Base-by-base conservation (phyloP, 2,113 vertebrate species). In the Oncorhynchus mykiss region DNA sequence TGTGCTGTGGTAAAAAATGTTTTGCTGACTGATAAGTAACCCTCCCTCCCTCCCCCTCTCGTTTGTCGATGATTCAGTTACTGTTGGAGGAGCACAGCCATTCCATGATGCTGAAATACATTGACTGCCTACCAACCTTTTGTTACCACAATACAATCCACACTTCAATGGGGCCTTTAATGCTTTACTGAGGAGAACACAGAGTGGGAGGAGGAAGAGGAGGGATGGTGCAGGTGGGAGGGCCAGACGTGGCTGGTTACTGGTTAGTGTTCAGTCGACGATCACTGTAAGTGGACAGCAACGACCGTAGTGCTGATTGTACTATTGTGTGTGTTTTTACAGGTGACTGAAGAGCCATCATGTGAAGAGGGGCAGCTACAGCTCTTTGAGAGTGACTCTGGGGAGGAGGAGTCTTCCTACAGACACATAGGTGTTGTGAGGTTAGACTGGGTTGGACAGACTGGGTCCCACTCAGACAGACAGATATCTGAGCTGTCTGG, bases 1-100 rank as follows among this genome's bases (percentile, higher is more conserved):
- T 57, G 54, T 20, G 34, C 34, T 57, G 51, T 57, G 51, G 31
- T 34, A 6, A 27, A 27, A 27, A 2, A 34, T 34, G 6, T 34
- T 34, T 34, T 7, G 18, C n/a, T 70, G 8, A 45, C 39, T 45
- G 39, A 45, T 9, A 45, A 4, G 3, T 54, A 51, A 51, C 25
- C 2, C 8, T 25, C 8, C 13, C 31, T 34, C 31, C 6, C 5
- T 34, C 5, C 29, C 14, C 1, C 3, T 72, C 12, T 31, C 5
- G 29, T 71, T 84, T 86, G 77, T 89, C 96, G 96, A 97, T 95
- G 95, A 96, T 95, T 95, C 94, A 93, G 95, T 96, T 95, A 94
- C 95, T 95, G 94, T 95, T 93, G 96, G 96, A 96, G 94, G 94
- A 95, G 95, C 94, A 93, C 94, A 95, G 94, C 94, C 95, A 96